Evolutionary conservation across 2,888 invertebrate genomes (phyloP).

Genomic region (Nudaria mundana): DNA sequence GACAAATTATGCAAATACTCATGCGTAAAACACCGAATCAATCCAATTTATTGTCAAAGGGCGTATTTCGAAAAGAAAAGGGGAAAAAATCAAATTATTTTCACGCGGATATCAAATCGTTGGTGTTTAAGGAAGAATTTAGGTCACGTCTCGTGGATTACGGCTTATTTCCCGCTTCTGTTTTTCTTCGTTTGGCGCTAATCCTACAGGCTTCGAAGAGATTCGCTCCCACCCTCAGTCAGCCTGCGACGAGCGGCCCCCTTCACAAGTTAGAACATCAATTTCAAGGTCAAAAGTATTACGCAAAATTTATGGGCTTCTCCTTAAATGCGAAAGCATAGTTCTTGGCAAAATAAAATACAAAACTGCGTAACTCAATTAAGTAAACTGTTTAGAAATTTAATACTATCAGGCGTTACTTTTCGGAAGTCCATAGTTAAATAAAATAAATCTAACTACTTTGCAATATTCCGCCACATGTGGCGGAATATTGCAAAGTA

Average conservation of each 20-base stretch:
- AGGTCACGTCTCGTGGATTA: conserved; percentile 78
- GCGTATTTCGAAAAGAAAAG: conserved; percentile 51
- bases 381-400: too few species aligned
- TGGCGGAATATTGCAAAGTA: too few species aligned
- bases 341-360: conserved; percentile 8
- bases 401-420: too few species aligned
- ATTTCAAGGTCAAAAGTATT: conserved; percentile 49
- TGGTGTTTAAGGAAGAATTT: conserved; percentile 75
- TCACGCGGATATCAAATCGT: conserved; percentile 73
- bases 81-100: conserved; percentile 75
- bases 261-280: conserved; percentile 39
- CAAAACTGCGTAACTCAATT: not conserved
- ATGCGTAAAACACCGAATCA: conserved; percentile 51
- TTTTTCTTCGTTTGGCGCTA: conserved; percentile 79
- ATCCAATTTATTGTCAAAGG: conserved; percentile 54
- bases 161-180: conserved; percentile 75
- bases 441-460: too few species aligned
- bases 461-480: too few species aligned
- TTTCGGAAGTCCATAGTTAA: too few species aligned
- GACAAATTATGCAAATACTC: conserved; percentile 39
- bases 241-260: conserved; percentile 34
- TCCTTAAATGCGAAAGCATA: conserved; percentile 10
- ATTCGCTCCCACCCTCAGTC: conserved; percentile 47
- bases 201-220: conserved; percentile 68
- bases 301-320: conserved; percentile 26